Conservation (phyloP, 2,888 invertebrate genomes). For the Oligia strigilis region DNA sequence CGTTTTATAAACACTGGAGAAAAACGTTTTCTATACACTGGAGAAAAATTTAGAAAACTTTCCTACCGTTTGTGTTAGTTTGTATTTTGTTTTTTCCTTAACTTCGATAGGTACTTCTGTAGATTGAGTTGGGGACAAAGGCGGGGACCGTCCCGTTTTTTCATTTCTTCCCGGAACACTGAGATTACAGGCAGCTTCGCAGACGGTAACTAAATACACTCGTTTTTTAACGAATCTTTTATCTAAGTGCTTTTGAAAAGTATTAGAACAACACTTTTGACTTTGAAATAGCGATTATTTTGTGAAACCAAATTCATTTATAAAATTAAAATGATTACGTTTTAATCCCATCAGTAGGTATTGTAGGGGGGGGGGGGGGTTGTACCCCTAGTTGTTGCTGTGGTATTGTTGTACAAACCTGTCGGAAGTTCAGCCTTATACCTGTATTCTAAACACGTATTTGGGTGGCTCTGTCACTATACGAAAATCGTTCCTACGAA, state of each 20-base stretch:
- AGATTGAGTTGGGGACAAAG: constrained; percentile 52
- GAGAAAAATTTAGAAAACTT: constrained; percentile 47
- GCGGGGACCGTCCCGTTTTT: constrained; percentile 31
- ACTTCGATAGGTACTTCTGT: constrained; percentile 41
- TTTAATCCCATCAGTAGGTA: neutral
- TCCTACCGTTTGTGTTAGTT: constrained; percentile 27
- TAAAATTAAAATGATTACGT: neutral
- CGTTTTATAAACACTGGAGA: constrained; percentile 33
- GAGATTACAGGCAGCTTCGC: constrained; percentile 20
- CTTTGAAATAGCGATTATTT: constrained; percentile 12
- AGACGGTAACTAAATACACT: constrained; percentile 29
- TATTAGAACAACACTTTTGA: constrained; percentile 30
- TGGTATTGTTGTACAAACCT: no score
- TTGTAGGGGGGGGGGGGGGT: no score
- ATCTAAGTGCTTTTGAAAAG: constrained; percentile 16
- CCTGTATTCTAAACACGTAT: no score
- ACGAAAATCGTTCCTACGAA: no score
- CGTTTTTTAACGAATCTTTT: constrained; percentile 37
- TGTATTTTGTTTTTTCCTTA: constrained; percentile 32
- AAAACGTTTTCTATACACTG: constrained; percentile 29
- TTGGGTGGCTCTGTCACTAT: no score
- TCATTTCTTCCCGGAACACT: constrained; percentile 46
- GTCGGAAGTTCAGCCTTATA: no score
- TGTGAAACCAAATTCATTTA: neutral
- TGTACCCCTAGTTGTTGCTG: no score